Conservation (phyloP, 2,888 invertebrate species). For the Trissonchulus latispiculum region DNA sequence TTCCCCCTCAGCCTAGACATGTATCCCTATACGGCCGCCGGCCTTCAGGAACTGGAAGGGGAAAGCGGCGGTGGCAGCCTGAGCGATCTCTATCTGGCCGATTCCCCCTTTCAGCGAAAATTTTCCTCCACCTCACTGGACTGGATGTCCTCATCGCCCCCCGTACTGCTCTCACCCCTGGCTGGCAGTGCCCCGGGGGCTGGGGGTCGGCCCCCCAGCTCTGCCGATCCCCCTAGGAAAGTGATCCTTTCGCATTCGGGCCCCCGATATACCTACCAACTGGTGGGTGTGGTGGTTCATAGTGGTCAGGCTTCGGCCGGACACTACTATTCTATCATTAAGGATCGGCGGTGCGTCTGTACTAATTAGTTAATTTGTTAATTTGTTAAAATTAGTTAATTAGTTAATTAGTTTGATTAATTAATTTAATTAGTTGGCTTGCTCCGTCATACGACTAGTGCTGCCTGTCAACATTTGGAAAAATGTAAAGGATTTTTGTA, state of each 20-base stretch:
- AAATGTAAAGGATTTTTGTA: too few species aligned
- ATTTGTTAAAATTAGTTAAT: too few species aligned
- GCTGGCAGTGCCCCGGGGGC: neutral
- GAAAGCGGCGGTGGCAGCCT: conserved; percentile 7
- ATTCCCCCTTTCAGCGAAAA: conserved; percentile 7
- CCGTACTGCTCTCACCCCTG: neutral
- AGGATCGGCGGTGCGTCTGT: conserved; percentile 41
- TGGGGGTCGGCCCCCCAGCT: conserved; percentile 19
- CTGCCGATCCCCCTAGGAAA: neutral
- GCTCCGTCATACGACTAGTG: too few species aligned
- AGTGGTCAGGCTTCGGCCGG: conserved; percentile 53
- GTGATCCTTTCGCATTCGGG: conserved; percentile 3
- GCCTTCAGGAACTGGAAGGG: conserved; percentile 38
- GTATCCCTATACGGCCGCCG: conserved; percentile 51
- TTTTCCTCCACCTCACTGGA: conserved; percentile 2
- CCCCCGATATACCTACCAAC: conserved; percentile 42
- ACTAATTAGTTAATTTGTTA: too few species aligned
- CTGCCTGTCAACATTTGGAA: too few species aligned
- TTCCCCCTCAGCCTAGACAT: conserved; percentile 51
- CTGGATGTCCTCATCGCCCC: neutral
- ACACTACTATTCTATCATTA: conserved; percentile 52
- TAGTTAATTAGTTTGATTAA: too few species aligned
- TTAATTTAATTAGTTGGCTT: too few species aligned
- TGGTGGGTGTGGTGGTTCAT: conserved; percentile 52
- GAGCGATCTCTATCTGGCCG: neutral